Evolutionary conservation across 1,140 invertebrate genomes (phyloP), one percentile per base, ranked within the genome.

Genomic region (Trinorchestia longiramus): DNA sequence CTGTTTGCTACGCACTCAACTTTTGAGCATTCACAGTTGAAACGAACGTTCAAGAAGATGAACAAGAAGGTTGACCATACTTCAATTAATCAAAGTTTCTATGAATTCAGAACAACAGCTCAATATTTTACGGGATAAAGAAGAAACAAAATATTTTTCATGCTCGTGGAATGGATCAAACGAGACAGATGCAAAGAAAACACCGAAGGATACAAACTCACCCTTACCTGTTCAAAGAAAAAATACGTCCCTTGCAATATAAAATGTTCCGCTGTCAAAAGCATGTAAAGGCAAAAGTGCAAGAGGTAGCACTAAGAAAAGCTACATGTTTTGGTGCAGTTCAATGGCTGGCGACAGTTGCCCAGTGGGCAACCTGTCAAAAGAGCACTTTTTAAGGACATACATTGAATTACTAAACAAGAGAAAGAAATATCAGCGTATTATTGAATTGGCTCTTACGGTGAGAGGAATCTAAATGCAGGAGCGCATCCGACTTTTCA

Each of bases 391-490:
- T 94, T 94, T 45, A 94, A 94, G 43, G 44, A 94, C 44, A 40
- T 40, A 94, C 45, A 94, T 94, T 94, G 92, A 94, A 94, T 94
- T 94, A 94, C 92, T 47, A 94, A 94, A 94, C 92, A 94, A 94
- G 92, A 94, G 88, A 47, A 94, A 94, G 92, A 94, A 94, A 94
- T 45, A 45, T 94, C 44, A 43, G 43, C 44, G 44, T 94, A 94
- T 43, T 94, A 94, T 94, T 94, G 92, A 94, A 94, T 94, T 94
- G 92, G 92, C 40, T 47, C 92, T 94, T 47, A 94, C 40, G 92
- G 92, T 23, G 19, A 43, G 92, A 94, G 92, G 40, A 47, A 94
- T 94, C 92, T 43, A 94, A 94, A 94, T 94, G 92, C 92, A 45
- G 92, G 92, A 45, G 43, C 92, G 92, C 44, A 43, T 47, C 92